Evolutionary conservation across 2,888 invertebrate genomes (phyloP).

Genomic region (Caenorhabditis wallacei): DNA sequence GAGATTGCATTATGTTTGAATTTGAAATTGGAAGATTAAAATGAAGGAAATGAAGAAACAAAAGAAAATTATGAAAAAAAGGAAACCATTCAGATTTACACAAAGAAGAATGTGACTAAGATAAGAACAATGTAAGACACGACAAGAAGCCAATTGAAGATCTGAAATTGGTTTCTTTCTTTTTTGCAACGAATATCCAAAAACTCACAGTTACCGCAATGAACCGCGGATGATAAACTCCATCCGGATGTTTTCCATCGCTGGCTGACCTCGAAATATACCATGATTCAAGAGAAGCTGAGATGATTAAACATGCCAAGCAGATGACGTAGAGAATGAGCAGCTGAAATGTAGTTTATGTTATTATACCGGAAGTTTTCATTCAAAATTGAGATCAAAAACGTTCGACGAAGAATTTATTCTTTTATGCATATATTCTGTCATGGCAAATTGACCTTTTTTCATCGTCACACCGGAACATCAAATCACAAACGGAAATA

Average conservation of each 20-base stretch:
- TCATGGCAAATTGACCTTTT: too few relatives aligned
- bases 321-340: slow-evolving; percentile 71
- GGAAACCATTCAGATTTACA: slow-evolving; percentile 27
- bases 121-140: slow-evolving; percentile 71
- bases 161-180: slow-evolving; percentile 57
- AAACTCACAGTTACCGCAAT: slow-evolving; percentile 73
- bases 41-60: slow-evolving; percentile 5
- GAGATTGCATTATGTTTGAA: slow-evolving; percentile 55
- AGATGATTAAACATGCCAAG: slow-evolving; percentile 64
- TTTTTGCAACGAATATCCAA: neutral
- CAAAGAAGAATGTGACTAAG: slow-evolving; percentile 71
- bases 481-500: too few relatives aligned
- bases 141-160: slow-evolving; percentile 77
- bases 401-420: too few relatives aligned
- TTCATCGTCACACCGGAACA: too few relatives aligned
- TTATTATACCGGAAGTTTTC: slow-evolving; percentile 19
- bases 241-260: slow-evolving; percentile 56
- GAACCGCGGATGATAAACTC: slow-evolving; percentile 69
- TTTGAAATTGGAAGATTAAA: slow-evolving; percentile 12
- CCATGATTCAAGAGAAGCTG: slow-evolving; percentile 73
- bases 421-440: too few relatives aligned
- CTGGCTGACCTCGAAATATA: slow-evolving; percentile 60
- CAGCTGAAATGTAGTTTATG: slow-evolving; percentile 61
- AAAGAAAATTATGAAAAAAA: neutral
- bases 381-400: neutral